A percentile compares a stretch with the other conserved stretches of the same genome.
Conservation (phyloP, 2,888 invertebrate genomes). For the Heliconius aoede region DNA sequence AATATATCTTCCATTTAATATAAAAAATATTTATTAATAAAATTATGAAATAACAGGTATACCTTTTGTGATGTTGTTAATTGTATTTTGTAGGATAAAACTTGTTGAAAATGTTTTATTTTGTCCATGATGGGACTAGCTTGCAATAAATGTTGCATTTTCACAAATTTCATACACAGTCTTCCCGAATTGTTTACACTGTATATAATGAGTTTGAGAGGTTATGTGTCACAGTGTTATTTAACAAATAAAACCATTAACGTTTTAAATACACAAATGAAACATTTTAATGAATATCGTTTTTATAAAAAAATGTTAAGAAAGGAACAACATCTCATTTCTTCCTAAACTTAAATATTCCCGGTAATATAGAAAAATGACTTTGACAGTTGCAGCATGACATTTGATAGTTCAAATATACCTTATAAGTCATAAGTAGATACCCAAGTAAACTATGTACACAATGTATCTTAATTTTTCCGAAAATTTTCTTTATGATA, state of each 20-base stretch:
- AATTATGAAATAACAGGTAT: conserved; percentile 41
- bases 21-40: conserved; percentile 17
- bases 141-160: conserved; percentile 82
- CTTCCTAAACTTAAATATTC: conserved; percentile 46
- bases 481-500: no score
- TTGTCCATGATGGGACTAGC: conserved; percentile 82
- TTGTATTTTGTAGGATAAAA: conserved; percentile 77
- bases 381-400: conserved; percentile 27
- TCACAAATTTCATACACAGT: conserved; percentile 41
- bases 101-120: conserved; percentile 80
- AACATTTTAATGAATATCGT: background rate
- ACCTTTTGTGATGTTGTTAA: conserved; percentile 89
- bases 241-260: conserved; percentile 5
- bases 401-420: background rate
- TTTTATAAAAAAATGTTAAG: background rate
- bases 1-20: conserved; percentile 21
- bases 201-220: conserved; percentile 46
- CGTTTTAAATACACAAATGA: background rate
- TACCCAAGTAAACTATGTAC: background rate
- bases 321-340: conserved; percentile 7
- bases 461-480: no score
- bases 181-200: conserved; percentile 32
- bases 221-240: conserved; percentile 58
- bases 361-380: conserved; percentile 43
- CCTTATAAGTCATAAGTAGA: background rate